Evolutionary conservation across 2,888 invertebrate genomes (phyloP), one percentile per base, ranked within the genome.

Genomic region (Sesia apiformis): DNA sequence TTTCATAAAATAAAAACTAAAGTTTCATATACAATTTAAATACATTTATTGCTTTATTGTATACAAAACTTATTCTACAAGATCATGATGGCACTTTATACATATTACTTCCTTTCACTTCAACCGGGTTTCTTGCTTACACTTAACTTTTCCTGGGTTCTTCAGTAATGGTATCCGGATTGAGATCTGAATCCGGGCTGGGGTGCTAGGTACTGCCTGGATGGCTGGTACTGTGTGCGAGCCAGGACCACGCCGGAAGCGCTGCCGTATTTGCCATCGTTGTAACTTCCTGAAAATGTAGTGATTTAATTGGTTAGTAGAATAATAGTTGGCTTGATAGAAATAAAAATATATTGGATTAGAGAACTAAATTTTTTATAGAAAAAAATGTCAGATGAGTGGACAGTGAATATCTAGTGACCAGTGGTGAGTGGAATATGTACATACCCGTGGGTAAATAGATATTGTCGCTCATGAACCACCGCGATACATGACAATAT

Each of bases 221-320:
- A 58, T 3, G 72, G 64, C 61, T 79, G 64, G 39, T 63, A 61
- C 64, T 23, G 63, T 54, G 65, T 64, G 40, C 80, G 76, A 4
- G 81, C 81, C 4, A 76, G 67, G 49, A 76, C 69, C 4, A 79
- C 82, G 0, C 67, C 63, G 0, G 79, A 70, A 3, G 63, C 57
- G 39, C 40, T 38, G 6, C 51, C 54, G 67, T 85, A 86, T 60
- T 81, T 81, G 6, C 73, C 79, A 2, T 78, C 80, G 54, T 70
- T 76, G 74, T 87, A 89, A 61, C 82, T 84, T n/a, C 88, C 88
- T 89, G 80, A 1, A 68, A 72, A 38, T 5, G 1, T 3, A 42
- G 1, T 42, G 7, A 42, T 23, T 23, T 23, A 2, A 23, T 23
- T 23, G 23, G 23, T 23, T 23, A 23, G 23, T 23, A 23, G 23